Evolutionary conservation across 2,888 invertebrate genomes (phyloP), one percentile per base, ranked within the genome.

Genomic region (Ormyrus pomaceus): DNA sequence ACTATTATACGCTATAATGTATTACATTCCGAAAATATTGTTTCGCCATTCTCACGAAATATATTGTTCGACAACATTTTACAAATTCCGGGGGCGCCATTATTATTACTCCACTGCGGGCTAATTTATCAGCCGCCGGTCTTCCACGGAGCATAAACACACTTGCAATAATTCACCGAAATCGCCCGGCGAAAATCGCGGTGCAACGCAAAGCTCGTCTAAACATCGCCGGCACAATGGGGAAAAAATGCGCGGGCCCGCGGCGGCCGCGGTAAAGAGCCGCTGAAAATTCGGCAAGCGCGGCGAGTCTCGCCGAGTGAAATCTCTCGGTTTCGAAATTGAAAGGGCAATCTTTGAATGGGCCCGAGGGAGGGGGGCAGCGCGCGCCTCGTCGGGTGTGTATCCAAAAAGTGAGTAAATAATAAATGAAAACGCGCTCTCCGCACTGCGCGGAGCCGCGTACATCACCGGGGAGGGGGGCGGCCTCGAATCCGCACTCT

Each of bases 401-500:
- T 34, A 34, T 34, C 34, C 34, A 3, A 74, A 73, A 79, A 74
- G 65, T 46, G 45, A 56, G 78, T 72, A 68, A 73, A 79, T 79
- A 79, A 79, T 79, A 73, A 73, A 69, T 74, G 73, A 66, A 73
- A 72, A 11, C 59, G 46, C 61, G 59, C 45, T 6, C 45, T 51
- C 34, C 34, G 2, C 34, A 3, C 34, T 34, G 8, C n/a, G 62
- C 61, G 7, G 7, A 48, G 46, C 13, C 58, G 48, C 6, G 62
- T 19, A 51, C 65, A 74, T 19, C 53, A 72, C 62, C 71, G n/a
- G n/a, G n/a, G n/a, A 2, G 19, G 7, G 2, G 56, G 48, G 62
- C 61, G 7, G 7, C 7, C 46, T 19, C 64, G 48, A 5, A 48
- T n/a, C 45, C 48, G 45, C 62, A 45, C 65, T 11, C 48, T 65